Base-by-base conservation (phyloP, 1,140 invertebrate species). In the Gonioctena quinquepunctata region DNA sequence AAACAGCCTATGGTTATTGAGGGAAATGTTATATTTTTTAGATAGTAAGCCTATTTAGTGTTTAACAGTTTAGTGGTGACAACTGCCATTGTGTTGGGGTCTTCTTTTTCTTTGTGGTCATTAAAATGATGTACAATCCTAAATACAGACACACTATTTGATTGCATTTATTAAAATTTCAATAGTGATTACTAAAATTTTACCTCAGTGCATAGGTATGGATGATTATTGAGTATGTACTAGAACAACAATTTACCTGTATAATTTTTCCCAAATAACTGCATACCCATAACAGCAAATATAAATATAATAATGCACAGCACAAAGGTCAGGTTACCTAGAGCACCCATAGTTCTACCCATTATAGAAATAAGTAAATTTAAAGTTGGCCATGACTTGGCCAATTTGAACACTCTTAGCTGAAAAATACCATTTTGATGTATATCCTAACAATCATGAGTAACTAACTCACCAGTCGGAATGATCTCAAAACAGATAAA, bases 261-360 rank as follows among this genome's bases (percentile, higher is more conserved):
- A 82, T 97, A 98, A 81, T 94, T 93, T 83, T 95, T 94, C 76
- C 95, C 95, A 88, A 99, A 98, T 74, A 99, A 90, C 86, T 98
- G 96, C 94, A 98, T 98, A 74, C 96, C 96, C 95, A 98, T 96
- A 71, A 98, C 95, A 84, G 96, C 95, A 86, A 97, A 99, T 85
- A 99, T 99, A 89, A 98, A 98, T 88, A 98, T 97, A 85, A 99
- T 97, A 86, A 99, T 98, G 83, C 93, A 96, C 82, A 98, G 89
- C 77, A 98, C 96, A 87, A 98, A 96, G 75, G 96, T 97, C 84
- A 99, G 88, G 88, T 98, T 99, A 88, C 96, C 97, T 86, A 99
- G 89, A 80, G 97, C 96, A 80, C 96, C 96, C 86, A 99, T 93
- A 26, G 97, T 98, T 87, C 96, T 92, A 79, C 96, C 97, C 93